phyloP scores from a whole-genome alignment of 2,888 invertebrate species.

The Parochlus steinenii region DNA sequence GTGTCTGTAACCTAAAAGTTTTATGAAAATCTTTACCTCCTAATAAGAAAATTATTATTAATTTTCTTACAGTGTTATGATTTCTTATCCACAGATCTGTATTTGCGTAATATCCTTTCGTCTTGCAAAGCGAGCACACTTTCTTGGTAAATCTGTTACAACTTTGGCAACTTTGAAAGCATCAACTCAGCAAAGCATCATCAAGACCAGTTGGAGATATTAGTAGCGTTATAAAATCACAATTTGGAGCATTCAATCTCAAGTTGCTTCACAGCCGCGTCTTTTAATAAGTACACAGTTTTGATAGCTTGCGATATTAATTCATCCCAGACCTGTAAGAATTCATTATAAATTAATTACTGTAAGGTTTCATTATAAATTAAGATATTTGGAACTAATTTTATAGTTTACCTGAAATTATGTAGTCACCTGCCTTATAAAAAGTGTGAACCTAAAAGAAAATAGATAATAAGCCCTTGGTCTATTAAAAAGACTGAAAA shows the following conservation, averaged over 20 bases:
- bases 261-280: constrained; percentile 93
- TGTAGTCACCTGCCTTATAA: constrained; percentile 97
- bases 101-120: constrained; percentile 51
- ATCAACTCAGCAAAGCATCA: no score
- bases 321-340: constrained; percentile 63
- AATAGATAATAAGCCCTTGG: constrained; percentile 11
- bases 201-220: no score
- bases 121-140: constrained; percentile 42
- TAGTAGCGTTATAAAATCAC: no score
- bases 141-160: constrained; percentile 36
- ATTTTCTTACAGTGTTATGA: constrained; percentile 44
- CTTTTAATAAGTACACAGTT: constrained; percentile 91
- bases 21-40: background rate
- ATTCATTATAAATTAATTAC: no score
- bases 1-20: constrained; percentile 32
- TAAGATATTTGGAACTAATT: background rate
- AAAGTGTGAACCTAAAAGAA: constrained; percentile 60
- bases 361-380: background rate
- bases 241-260: no score
- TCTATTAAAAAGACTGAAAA: constrained; percentile 6
- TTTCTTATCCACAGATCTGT: no score
- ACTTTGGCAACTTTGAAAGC: constrained; percentile 40
- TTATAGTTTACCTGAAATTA: constrained; percentile 67
- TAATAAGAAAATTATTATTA: constrained; percentile 4
- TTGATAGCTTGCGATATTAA: constrained; percentile 92